These are phyloP conservation scores for Euphydryas editha DNA, from an alignment of 2,888 invertebrate species.

Conservation along the genomic window DNA sequence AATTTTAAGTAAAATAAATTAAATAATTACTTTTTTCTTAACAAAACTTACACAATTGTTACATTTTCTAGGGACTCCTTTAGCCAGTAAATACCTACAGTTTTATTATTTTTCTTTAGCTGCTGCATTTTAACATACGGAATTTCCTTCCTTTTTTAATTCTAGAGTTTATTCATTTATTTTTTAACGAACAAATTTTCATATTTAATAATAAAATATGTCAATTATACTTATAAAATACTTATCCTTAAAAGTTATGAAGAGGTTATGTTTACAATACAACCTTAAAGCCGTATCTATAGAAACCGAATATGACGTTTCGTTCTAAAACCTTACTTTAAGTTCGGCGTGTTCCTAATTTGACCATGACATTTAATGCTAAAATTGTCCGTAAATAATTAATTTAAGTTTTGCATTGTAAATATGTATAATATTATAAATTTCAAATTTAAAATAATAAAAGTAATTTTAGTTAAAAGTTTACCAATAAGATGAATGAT, in stretches of 20 bases:
- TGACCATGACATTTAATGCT: too few relatives aligned
- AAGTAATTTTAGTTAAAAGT: too few relatives aligned
- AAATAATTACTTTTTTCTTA: slow-evolving; percentile 1
- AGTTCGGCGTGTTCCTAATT: too few relatives aligned
- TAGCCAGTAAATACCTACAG: slow-evolving; percentile 78
- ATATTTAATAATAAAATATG: too few relatives aligned
- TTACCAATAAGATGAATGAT: too few relatives aligned
- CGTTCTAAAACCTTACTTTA: not conserved
- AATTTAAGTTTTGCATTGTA: too few relatives aligned
- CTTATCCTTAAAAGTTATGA: too few relatives aligned
- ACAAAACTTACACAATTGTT: slow-evolving; percentile 74
- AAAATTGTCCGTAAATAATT: too few relatives aligned
- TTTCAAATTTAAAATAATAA: too few relatives aligned
- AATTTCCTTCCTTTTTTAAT: too few relatives aligned
- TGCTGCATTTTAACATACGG: slow-evolving; percentile 57
- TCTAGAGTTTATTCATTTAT: not conserved
- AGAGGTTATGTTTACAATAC: slow-evolving; percentile 4
- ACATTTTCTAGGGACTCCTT: slow-evolving; percentile 76
- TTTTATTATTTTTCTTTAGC: slow-evolving; percentile 66
- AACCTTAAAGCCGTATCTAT: not conserved
- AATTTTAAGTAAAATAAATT: slow-evolving; percentile 18
- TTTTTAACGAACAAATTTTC: not conserved
- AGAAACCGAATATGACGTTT: not conserved
- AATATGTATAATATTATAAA: too few relatives aligned
- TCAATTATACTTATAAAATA: too few relatives aligned